Base-by-base conservation (phyloP, 2,113 vertebrate species). In the Noctilio leporinus region DNA sequence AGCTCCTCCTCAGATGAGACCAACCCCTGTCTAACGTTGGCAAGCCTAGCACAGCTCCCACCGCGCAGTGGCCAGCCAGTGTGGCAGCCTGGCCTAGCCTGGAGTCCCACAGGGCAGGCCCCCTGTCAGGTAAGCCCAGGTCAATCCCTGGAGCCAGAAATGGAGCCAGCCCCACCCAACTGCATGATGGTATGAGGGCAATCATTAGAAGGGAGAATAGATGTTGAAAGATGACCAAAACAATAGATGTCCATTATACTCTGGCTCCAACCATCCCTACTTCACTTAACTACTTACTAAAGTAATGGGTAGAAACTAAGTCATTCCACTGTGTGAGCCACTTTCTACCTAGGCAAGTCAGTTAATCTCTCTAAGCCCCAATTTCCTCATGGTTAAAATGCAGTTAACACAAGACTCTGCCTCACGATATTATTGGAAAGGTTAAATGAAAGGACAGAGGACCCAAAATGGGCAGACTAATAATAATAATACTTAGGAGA, bases 381-480 rank as follows among this genome's bases (percentile, higher is more conserved):
- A 28, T 26, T 81, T 90, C 47, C 40, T 94, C 26, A 28, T n/a
- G 7, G 4, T 15, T 33, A 47, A 77, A 65, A 69, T 35, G 8
- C 4, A 92, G 16, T 72, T 70, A 73, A 28, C 53, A 43, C 84
- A 83, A 86, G 15, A 73, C 83, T 62, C 59, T 89, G 40, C 45
- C 24, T 76, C 43, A 59, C 12, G 47, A 69, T 51, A 38, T 10
- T 55, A 15, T 49, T 43, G 55, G n/a, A 15, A 86, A 94, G 45
- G 35, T 55, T 77, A 76, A 81, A 80, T 20, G 20, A 40, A 38
- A 75, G 28, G 43, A 43, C 22, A 10, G 1, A 0, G 51, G 43
- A 5, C 38, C 95, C 35, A 33, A 76, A 47, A 7, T 4, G 47
- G n/a, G 30, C 19, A 62, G 40, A 51, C 20, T 15, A 81, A 75